Evolutionary conservation across 2,888 invertebrate species (phyloP).

Genomic region (Catonia carolina): DNA sequence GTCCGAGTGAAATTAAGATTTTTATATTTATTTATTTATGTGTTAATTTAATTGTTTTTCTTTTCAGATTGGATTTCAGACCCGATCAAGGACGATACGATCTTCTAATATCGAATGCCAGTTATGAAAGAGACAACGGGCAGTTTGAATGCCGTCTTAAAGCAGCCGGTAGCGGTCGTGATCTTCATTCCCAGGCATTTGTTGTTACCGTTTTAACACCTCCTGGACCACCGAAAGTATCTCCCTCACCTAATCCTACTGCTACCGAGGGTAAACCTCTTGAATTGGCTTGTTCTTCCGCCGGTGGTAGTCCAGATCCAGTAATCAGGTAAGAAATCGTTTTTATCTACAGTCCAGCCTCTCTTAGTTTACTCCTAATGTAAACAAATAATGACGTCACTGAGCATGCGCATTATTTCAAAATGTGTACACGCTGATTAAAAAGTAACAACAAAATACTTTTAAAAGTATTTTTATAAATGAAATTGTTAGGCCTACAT

Average conservation of each 20-base stretch:
- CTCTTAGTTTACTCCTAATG: too few species aligned
- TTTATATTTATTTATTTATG: slow-evolving; percentile 2
- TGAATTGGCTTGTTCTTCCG: slow-evolving; percentile 71
- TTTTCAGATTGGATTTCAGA: slow-evolving; percentile 65
- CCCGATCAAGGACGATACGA: slow-evolving; percentile 81
- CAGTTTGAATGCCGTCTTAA: slow-evolving; percentile 85
- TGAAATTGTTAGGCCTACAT: too few species aligned
- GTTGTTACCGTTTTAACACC: slow-evolving; percentile 78
- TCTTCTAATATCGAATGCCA: slow-evolving; percentile 79
- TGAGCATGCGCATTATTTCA: too few species aligned
- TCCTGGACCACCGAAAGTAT: slow-evolving; percentile 72
- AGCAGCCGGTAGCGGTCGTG: slow-evolving; percentile 73
- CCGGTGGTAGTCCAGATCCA: slow-evolving; percentile 87
- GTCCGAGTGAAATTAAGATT: too few species aligned
- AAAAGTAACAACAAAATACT: too few species aligned
- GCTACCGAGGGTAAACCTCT: slow-evolving; percentile 75
- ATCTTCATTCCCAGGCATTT: slow-evolving; percentile 66
- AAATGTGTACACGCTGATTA: too few species aligned
- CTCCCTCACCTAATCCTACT: slow-evolving; percentile 66
- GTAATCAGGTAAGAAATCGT: slow-evolving; percentile 58
- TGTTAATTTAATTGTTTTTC: neutral
- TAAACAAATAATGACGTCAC: too few species aligned
- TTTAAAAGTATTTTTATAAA: too few species aligned
- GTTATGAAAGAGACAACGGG: slow-evolving; percentile 86
- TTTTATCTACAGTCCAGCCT: too few species aligned